phyloP scores from a whole-genome alignment of 2,888 invertebrate genomes.

The Julus scandinavius region DNA sequence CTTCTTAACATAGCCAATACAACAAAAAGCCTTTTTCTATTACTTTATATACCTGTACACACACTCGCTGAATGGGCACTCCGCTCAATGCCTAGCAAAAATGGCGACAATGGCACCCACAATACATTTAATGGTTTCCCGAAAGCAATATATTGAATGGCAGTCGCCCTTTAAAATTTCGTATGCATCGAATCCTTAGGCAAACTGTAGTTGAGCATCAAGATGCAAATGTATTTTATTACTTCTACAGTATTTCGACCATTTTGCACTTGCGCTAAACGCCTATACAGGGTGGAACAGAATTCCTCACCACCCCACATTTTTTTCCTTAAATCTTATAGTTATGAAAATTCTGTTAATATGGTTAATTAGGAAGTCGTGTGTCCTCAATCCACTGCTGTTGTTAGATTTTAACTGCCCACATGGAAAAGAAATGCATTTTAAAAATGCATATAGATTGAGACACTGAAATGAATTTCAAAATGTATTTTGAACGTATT shows the following conservation, averaged over 20 bases:
- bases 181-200: slow-evolving; percentile 34
- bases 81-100: background rate
- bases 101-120: slow-evolving; percentile 19
- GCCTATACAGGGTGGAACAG: too few species aligned
- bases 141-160: slow-evolving; percentile 35
- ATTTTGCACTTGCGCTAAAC: slow-evolving; percentile 8
- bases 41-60: background rate
- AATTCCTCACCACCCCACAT: too few species aligned
- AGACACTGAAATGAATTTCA: too few species aligned
- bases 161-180: slow-evolving; percentile 20
- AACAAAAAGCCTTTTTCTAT: slow-evolving; percentile 36
- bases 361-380: too few species aligned
- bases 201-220: slow-evolving; percentile 1
- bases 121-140: slow-evolving; percentile 29
- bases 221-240: slow-evolving; percentile 15
- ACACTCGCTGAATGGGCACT: background rate
- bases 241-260: slow-evolving; percentile 11
- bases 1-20: slow-evolving; percentile 34
- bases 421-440: too few species aligned
- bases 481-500: too few species aligned
- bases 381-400: too few species aligned
- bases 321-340: too few species aligned
- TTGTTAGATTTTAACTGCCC: too few species aligned
- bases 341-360: too few species aligned
- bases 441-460: too few species aligned